Evolutionary conservation across 2,113 vertebrate genomes (phyloP).

Genomic region (Python bivittatus): DNA sequence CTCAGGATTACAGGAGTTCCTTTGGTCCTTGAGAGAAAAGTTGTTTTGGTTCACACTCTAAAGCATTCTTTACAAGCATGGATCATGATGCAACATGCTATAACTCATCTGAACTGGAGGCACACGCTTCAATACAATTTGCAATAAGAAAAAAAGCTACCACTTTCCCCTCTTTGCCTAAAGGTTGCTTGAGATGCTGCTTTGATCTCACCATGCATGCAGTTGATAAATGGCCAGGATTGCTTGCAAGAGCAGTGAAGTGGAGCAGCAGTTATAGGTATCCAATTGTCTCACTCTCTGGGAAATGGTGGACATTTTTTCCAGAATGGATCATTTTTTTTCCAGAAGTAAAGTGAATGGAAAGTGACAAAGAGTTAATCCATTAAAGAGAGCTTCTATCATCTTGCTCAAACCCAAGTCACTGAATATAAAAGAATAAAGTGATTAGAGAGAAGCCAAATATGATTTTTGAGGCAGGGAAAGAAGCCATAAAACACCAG

Average conservation of each 20-base stretch:
- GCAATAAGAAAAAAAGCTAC: not conserved
- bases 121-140: not conserved
- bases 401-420: not conserved
- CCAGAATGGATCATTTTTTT: not conserved
- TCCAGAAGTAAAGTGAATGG: not conserved
- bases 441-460: not conserved
- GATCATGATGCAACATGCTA: not conserved
- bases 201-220: not conserved
- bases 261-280: not conserved
- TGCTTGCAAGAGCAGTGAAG: not conserved
- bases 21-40: not conserved
- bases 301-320: not conserved
- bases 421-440: not conserved
- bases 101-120: not conserved
- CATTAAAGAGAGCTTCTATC: not conserved
- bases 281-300: too few species aligned
- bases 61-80: not conserved
- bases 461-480: not conserved
- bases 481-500: not conserved
- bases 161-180: not conserved
- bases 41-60: not conserved
- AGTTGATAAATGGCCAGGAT: not conserved
- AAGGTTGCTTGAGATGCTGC: not conserved
- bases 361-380: not conserved
- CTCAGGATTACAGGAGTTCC: not conserved